Evolutionary conservation across 2,113 vertebrate species (phyloP), one percentile per base, ranked within the genome.

Genomic region (Channa maculata): DNA sequence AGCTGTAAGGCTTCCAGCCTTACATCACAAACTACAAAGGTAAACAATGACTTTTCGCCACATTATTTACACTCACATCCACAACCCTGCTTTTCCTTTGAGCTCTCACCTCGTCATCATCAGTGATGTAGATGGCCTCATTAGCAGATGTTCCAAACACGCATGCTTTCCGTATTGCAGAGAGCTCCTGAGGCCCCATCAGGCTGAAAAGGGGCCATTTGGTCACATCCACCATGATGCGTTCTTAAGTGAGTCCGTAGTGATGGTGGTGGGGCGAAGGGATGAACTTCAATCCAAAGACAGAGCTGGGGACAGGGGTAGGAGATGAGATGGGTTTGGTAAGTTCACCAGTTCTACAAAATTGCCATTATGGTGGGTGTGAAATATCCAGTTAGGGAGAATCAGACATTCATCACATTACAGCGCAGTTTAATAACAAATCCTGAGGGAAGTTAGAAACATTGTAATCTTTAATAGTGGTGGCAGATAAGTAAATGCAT

Each of bases 151-250:
- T 94, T 12, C 98, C 98, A 44, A 99, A 99, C n/a, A 99, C 96
- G 0, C 96, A 97, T 0, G 96, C 97, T 61, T 97, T 97, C 58
- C 94, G 89, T 79, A 99, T 95, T 3, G 93, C 93, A 6, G 94
- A 82, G 6, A 96, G 91, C 63, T 98, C 97, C 78, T 97, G 95
- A 10, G 95, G 90, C 0, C 94, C 94, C 83, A 99, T 92, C 14
- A 99, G 90, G 65, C 95, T 97, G 87, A 99, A 99, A 65, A 99
- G 93, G 5, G 98, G 96, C 98, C 97, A 99, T 85, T 98, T 98
- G 53, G 95, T 95, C 24, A 98, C 95, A 81, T 99, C 98, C 92
- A 98, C 96, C 97, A 98, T 98, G 93, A 62, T 80, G 77, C 48
- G 1, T 15, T 62, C 10, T 60, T 82, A 7, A 41, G 39, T 2